Evolutionary conservation across 1,140 invertebrate species (phyloP).

Genomic region (Ceratosolen fusciceps): DNA sequence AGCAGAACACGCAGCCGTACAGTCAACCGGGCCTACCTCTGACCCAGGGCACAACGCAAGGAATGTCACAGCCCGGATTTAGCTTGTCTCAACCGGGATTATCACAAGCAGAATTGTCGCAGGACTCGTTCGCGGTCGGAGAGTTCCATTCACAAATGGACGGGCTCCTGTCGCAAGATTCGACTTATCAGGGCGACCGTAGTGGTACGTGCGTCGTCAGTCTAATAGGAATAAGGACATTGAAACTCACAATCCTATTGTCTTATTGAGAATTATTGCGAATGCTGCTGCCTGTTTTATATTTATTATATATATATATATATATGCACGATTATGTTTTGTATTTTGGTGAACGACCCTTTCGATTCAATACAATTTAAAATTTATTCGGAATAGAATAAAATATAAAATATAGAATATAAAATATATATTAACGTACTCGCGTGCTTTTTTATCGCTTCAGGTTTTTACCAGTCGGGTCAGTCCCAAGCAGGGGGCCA

Average conservation of each 20-base stretch:
- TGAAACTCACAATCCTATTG: too few relatives aligned
- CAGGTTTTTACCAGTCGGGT: constrained; percentile 76
- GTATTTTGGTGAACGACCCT: too few relatives aligned
- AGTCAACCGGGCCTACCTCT: constrained; percentile 75
- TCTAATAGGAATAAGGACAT: too few relatives aligned
- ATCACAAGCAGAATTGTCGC: constrained; percentile 86
- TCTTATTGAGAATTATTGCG: too few relatives aligned
- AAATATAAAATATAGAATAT: too few relatives aligned
- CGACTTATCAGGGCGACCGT: constrained; percentile 88
- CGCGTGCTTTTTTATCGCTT: background rate
- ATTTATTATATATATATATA: too few relatives aligned
- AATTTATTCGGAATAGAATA: too few relatives aligned
- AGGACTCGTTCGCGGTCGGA: constrained; percentile 88
- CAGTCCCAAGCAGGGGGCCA: constrained; percentile 74
- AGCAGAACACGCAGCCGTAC: constrained; percentile 75
- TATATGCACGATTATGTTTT: too few relatives aligned
- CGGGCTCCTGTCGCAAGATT: constrained; percentile 94
- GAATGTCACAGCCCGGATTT: constrained; percentile 80
- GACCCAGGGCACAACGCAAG: constrained; percentile 80
- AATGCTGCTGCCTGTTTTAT: too few relatives aligned
- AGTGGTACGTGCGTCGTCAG: constrained; percentile 61
- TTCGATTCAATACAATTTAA: too few relatives aligned
- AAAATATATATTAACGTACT: background rate
- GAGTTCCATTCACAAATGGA: constrained; percentile 96
- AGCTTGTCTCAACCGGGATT: constrained; percentile 77